phyloP scores from a whole-genome alignment of 2,797 vertebrate genomes.

The Liasis olivaceus region DNA sequence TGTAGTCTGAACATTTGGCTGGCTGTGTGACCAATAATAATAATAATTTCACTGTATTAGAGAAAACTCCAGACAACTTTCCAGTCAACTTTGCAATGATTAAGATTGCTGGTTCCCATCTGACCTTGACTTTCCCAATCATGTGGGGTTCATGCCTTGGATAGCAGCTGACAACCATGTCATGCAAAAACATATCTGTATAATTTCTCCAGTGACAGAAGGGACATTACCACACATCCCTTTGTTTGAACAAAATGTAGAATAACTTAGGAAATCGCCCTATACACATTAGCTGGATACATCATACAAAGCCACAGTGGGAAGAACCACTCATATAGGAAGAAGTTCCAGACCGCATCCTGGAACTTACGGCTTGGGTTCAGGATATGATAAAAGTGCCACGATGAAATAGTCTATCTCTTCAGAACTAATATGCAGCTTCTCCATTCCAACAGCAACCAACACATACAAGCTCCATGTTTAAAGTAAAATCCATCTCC shows the following conservation, averaged over 20 bases:
- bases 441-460: not conserved
- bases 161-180: not conserved
- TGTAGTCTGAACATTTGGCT: not conserved
- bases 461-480: not conserved
- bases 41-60: not conserved
- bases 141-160: not conserved
- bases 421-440: not conserved
- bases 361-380: not conserved
- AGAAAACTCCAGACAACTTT: not conserved
- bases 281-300: not conserved
- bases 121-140: not conserved
- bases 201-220: not conserved
- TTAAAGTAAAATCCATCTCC: not conserved
- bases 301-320: not conserved
- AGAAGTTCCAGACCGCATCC: not conserved
- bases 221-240: not conserved
- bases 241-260: not conserved
- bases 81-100: not conserved
- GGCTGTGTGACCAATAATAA: not conserved
- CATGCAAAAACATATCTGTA: not conserved
- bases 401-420: not conserved
- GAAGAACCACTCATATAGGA: not conserved
- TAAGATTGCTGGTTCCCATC: not conserved
- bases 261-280: not conserved
- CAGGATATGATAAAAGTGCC: not conserved